A percentile compares a stretch with the other conserved stretches of the same genome.
Evolutionary conservation across 2,888 invertebrate genomes (phyloP).

Genomic region (Campoplex capitator): DNA sequence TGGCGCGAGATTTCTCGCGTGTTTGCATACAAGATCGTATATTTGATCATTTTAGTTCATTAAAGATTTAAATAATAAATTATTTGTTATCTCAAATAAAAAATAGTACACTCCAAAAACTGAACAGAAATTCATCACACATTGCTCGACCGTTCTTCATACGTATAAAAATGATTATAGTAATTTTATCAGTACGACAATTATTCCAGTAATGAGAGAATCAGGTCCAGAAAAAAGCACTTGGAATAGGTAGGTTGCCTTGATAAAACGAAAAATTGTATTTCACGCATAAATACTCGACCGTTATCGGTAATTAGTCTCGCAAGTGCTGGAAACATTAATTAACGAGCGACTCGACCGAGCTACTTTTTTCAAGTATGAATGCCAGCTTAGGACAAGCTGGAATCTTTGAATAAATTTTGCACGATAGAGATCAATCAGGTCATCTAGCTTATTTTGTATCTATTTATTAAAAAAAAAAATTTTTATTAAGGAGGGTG

Average conservation of each 20-base stretch:
- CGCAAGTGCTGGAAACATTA: background rate
- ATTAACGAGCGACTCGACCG: background rate
- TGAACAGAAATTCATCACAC: background rate
- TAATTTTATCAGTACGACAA: background rate
- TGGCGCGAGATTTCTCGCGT: background rate
- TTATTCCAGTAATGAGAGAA: background rate
- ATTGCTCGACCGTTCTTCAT: no score
- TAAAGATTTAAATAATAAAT: background rate
- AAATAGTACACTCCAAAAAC: background rate
- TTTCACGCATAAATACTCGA: background rate
- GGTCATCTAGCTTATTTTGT: background rate
- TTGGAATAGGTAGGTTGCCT: background rate
- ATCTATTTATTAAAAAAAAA: background rate
- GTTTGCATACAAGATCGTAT: background rate
- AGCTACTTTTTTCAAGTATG: constrained; percentile 9
- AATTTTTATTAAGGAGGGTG: background rate
- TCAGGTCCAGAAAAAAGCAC: background rate
- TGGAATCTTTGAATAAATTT: background rate
- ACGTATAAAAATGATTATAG: background rate
- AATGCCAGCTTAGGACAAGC: background rate
- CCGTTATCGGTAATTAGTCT: constrained; percentile 27
- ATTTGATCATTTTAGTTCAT: background rate
- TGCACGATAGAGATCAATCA: background rate
- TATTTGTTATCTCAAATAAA: background rate
- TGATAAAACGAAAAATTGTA: background rate